Evolutionary conservation across 2,797 vertebrate genomes (phyloP).

Genomic region (Peromyscus aztecus): DNA sequence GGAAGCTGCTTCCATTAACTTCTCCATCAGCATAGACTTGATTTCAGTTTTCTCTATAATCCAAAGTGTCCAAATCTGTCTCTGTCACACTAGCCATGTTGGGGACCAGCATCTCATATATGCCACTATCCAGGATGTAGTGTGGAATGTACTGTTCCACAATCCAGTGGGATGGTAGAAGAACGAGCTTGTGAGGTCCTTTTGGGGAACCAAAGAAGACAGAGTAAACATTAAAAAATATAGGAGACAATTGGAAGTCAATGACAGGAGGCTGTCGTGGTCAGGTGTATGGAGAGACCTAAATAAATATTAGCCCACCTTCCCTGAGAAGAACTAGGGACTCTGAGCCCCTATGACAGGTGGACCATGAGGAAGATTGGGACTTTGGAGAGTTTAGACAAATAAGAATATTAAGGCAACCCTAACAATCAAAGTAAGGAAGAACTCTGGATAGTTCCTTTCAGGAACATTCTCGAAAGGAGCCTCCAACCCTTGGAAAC

Average conservation of each 20-base stretch:
- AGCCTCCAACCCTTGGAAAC: rapidly evolving
- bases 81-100: neutral
- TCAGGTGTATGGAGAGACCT: neutral
- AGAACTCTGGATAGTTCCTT: neutral
- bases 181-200: neutral
- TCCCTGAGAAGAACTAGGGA: no score
- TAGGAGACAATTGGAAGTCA: neutral
- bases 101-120: neutral
- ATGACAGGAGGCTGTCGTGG: neutral
- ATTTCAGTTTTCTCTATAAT: neutral
- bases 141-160: neutral
- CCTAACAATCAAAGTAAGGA: neutral
- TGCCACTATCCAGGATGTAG: neutral
- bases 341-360: neutral
- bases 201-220: neutral
- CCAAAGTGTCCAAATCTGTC: neutral
- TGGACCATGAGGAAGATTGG: neutral
- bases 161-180: neutral
- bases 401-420: neutral
- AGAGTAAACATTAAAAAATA: neutral
- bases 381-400: neutral
- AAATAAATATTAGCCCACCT: neutral
- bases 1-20: neutral
- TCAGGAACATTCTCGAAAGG: neutral
- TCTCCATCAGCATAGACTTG: neutral